A percentile compares a stretch with the other conserved stretches of the same genome.
These are phyloP conservation scores for Craseonycteris thonglongyai DNA, from an alignment of 2,113 vertebrate species.

Conservation along the genomic window DNA sequence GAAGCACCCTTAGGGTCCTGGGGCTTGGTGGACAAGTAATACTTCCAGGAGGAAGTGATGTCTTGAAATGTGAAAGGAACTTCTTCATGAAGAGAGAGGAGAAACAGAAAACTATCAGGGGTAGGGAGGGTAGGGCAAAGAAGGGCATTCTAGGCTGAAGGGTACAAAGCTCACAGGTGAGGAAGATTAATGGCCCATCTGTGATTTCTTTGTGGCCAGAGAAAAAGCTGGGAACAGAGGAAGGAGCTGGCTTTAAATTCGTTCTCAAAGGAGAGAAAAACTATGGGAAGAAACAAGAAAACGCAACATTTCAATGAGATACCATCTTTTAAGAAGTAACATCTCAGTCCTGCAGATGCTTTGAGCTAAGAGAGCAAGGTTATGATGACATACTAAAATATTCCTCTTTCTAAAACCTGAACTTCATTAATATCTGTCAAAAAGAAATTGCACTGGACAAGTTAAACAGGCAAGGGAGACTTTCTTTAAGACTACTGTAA, in stretches of 20 bases:
- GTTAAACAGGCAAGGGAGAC: background rate
- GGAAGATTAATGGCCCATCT: background rate
- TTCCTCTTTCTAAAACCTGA: background rate
- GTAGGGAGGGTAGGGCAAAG: background rate
- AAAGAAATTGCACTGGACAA: background rate
- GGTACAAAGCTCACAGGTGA: background rate
- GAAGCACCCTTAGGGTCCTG: background rate
- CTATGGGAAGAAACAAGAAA: background rate
- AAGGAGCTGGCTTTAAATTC: background rate
- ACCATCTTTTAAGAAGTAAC: slow-evolving; percentile 17
- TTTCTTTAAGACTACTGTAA: background rate
- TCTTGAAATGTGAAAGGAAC: background rate
- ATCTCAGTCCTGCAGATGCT: background rate
- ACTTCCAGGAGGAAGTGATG: background rate
- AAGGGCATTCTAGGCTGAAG: background rate
- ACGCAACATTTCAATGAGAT: background rate
- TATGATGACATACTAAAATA: slow-evolving; percentile 61
- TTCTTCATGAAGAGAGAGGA: background rate
- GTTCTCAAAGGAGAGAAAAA: background rate
- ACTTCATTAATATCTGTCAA: slow-evolving; percentile 15
- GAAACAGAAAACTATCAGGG: background rate
- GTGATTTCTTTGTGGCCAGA: background rate
- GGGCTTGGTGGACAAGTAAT: background rate
- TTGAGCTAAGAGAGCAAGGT: slow-evolving; percentile 58
- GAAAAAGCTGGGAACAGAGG: background rate